phyloP scores from a whole-genome alignment of 64 coral and sea anemone species.

The Actinia tenebrosa region DNA sequence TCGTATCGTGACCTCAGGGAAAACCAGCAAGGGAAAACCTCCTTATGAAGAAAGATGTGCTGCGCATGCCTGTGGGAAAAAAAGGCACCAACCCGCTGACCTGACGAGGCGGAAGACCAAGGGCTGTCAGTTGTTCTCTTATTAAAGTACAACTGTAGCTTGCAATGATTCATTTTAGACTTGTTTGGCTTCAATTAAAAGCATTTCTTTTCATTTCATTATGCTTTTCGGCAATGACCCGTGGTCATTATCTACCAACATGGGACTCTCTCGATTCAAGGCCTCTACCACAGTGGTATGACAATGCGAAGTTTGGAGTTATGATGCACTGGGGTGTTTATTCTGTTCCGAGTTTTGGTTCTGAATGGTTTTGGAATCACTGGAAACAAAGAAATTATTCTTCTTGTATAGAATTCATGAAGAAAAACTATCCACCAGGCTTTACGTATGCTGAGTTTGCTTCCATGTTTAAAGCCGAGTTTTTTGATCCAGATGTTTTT shows the following conservation, averaged over 20 bases:
- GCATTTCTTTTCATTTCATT: background rate
- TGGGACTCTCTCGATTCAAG: slow-evolving; percentile 85
- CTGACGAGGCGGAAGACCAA: no score
- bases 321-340: slow-evolving; percentile 90
- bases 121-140: no score
- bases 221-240: background rate
- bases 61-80: no score
- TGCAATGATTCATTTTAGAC: no score
- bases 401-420: slow-evolving; percentile 65
- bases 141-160: no score
- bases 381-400: slow-evolving; percentile 51
- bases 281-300: slow-evolving; percentile 76
- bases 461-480: slow-evolving; percentile 76
- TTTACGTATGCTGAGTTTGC: slow-evolving; percentile 79
- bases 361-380: slow-evolving; percentile 85
- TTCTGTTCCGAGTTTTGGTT: slow-evolving; percentile 83
- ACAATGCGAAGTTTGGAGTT: slow-evolving; percentile 86
- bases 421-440: slow-evolving; percentile 69
- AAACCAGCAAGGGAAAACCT: no score
- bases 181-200: background rate
- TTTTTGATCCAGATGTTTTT: slow-evolving; percentile 69
- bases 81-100: no score
- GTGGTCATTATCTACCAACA: slow-evolving; percentile 26
- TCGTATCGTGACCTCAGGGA: no score
- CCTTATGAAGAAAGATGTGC: no score